Percentiles rank a stretch among this genome's conserved stretches.
Conservation (phyloP, 2,113 vertebrate genomes). For the Calyptommatus sinebrachiatus region DNA sequence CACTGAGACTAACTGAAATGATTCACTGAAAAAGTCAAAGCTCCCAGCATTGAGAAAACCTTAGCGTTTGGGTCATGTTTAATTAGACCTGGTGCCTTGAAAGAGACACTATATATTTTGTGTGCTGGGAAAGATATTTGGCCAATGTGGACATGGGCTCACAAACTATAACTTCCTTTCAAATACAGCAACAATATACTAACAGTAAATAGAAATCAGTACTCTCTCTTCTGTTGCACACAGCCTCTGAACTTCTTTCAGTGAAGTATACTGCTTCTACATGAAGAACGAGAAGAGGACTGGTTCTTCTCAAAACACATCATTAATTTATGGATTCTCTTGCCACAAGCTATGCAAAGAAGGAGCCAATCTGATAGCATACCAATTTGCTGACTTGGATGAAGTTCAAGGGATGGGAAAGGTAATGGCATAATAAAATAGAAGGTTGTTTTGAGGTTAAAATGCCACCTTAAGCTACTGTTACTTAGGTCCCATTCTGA, state of each 20-base stretch:
- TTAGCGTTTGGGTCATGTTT: background rate
- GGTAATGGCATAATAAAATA: background rate
- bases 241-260: background rate
- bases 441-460: background rate
- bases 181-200: background rate
- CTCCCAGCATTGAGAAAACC: background rate
- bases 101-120: background rate
- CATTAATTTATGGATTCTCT: background rate
- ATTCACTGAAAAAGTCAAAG: constrained; percentile 5
- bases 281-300: background rate
- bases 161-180: background rate
- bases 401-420: background rate
- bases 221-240: background rate
- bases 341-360: background rate
- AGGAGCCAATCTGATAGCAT: background rate
- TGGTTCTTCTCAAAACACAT: background rate
- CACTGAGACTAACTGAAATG: background rate
- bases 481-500: background rate
- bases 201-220: background rate
- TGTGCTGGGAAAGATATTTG: background rate
- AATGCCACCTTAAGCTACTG: background rate
- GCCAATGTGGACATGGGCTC: too few relatives aligned
- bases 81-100: background rate
- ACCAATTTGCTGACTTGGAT: background rate
- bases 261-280: background rate